phyloP scores from a whole-genome alignment of 2,113 vertebrate genomes.

The Gorilla gorilla region DNA sequence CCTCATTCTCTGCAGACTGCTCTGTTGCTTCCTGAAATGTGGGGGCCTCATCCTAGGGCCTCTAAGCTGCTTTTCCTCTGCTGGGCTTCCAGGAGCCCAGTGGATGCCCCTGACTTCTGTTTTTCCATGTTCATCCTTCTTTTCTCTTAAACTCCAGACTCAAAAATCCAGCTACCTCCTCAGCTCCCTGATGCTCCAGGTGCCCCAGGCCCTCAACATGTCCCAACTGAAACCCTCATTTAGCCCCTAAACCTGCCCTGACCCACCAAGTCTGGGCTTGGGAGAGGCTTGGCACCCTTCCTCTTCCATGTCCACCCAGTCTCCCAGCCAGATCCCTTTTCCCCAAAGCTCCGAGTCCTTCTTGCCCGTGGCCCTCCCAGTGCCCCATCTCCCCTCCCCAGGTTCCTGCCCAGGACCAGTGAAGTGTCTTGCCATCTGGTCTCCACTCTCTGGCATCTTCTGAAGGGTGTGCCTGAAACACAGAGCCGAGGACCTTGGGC shows the following conservation, averaged over 20 bases:
- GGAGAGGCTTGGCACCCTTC: fast-evolving
- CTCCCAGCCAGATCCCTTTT: neutral
- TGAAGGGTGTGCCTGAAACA: neutral
- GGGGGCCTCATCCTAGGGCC: neutral
- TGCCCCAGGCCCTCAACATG: neutral
- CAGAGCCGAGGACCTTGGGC: neutral
- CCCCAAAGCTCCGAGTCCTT: neutral
- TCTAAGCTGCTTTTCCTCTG: neutral
- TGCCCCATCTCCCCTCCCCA: neutral
- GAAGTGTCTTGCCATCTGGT: neutral
- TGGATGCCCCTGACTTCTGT: no score
- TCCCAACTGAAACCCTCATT: neutral
- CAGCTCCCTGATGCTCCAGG: neutral
- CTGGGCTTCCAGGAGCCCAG: neutral
- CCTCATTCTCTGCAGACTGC: neutral
- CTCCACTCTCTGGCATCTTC: neutral
- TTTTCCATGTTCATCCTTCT: neutral
- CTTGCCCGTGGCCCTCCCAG: fast-evolving
- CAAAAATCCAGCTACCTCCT: neutral
- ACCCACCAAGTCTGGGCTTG: neutral
- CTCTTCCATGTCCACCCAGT: no score
- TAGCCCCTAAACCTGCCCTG: neutral
- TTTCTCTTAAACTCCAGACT: neutral
- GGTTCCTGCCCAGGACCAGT: neutral
- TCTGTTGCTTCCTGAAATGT: neutral